phyloP scores from a whole-genome alignment of 2,888 invertebrate genomes.

The Strigamia maritima region DNA sequence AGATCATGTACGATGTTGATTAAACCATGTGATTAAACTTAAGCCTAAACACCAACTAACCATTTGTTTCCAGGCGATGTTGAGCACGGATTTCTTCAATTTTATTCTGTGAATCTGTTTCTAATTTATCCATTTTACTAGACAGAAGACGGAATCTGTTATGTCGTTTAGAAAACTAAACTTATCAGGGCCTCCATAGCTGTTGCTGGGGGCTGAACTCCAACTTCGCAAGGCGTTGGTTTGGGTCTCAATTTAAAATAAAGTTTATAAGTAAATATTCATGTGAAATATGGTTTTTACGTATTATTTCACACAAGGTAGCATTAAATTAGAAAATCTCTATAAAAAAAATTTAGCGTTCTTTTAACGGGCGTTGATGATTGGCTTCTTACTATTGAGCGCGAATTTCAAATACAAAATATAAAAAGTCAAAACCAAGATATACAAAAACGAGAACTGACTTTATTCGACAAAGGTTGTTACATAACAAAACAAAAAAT shows the following conservation, averaged over 20 bases:
- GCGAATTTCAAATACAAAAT: slow-evolving; percentile 1
- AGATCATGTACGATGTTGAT: no score
- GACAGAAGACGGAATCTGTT: no score
- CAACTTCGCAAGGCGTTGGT: no score
- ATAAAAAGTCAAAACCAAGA: not conserved
- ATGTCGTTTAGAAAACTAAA: no score
- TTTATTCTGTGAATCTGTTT: not conserved
- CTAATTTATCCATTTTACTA: not conserved
- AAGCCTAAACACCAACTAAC: not conserved
- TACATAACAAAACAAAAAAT: slow-evolving; percentile 5
- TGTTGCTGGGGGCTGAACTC: no score
- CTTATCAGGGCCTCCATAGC: no score
- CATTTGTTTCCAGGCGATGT: not conserved
- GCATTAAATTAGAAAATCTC: no score
- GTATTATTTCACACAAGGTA: no score
- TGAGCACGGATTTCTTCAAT: slow-evolving; percentile 1
- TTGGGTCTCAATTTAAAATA: no score
- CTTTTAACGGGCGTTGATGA: not conserved
- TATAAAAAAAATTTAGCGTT: no score
- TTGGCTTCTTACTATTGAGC: not conserved
- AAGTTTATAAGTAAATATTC: no score
- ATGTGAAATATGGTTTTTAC: no score
- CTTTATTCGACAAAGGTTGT: slow-evolving; percentile 22
- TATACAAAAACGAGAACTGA: slow-evolving; percentile 14
- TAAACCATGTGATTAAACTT: not conserved